Evolutionary conservation across 2,888 invertebrate genomes (phyloP).

Genomic region (Sphaerophoria taeniata): DNA sequence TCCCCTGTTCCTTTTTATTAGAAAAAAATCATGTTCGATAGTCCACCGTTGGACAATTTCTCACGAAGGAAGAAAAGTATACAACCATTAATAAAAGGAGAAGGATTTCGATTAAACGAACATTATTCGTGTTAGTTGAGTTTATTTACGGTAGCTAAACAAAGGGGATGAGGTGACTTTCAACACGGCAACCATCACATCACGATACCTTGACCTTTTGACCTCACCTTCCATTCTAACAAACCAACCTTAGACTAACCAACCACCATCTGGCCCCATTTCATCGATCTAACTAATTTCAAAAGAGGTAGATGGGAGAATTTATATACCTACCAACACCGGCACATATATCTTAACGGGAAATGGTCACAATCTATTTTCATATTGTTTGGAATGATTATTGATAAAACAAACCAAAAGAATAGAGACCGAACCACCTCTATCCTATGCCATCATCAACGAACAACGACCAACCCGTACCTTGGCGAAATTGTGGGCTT

Average conservation of each 20-base stretch:
- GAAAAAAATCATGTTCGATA: too few species aligned
- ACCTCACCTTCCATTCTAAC: constrained; percentile 19
- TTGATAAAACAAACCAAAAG: constrained; percentile 70
- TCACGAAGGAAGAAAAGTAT: too few species aligned
- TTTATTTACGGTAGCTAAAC: constrained; percentile 35
- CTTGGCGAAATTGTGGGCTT: neutral
- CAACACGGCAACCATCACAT: constrained; percentile 28
- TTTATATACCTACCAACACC: neutral
- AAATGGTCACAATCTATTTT: constrained; percentile 74
- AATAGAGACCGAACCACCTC: constrained; percentile 42
- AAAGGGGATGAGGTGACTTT: constrained; percentile 10
- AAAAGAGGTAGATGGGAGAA: neutral
- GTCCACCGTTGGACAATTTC: too few species aligned
- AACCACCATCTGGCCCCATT: constrained; percentile 14
- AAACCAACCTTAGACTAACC: neutral
- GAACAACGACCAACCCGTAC: neutral
- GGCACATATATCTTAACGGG: constrained; percentile 44
- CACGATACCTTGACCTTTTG: constrained; percentile 67
- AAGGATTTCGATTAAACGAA: neutral
- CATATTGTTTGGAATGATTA: constrained; percentile 72
- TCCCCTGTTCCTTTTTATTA: too few species aligned
- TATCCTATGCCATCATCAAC: neutral
- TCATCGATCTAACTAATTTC: constrained; percentile 72
- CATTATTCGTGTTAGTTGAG: neutral
- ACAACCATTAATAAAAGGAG: neutral